phyloP scores from a whole-genome alignment of 2,113 vertebrate species.

The Astatotilapia flaviijosephi region DNA sequence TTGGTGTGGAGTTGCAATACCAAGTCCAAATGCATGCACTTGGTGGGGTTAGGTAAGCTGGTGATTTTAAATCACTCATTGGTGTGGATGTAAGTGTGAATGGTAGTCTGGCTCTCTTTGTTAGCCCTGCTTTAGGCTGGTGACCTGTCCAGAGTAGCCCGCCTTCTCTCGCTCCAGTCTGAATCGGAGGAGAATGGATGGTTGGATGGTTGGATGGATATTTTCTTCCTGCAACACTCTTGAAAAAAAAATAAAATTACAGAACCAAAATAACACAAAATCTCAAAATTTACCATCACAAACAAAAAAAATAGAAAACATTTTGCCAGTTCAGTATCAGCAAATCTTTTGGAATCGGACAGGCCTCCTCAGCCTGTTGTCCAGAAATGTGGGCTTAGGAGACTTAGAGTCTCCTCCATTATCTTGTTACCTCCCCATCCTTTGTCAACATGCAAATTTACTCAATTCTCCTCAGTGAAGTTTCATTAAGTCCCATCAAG shows the following conservation, averaged over 20 bases:
- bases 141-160: neutral
- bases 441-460: constrained; percentile 50
- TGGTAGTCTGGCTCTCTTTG: neutral
- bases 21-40: neutral
- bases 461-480: constrained; percentile 20
- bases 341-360: neutral
- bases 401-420: neutral
- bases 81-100: neutral
- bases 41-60: neutral
- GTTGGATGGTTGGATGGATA: neutral
- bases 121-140: neutral
- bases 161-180: neutral
- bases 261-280: neutral
- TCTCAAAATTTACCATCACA: neutral
- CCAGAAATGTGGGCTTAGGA: neutral
- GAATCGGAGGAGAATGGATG: neutral
- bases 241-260: neutral
- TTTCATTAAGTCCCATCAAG: constrained; percentile 31
- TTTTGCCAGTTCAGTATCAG: neutral
- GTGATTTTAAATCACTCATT: neutral
- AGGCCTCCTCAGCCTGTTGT: neutral
- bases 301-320: neutral
- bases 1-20: neutral
- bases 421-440: constrained; percentile 1
- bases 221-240: neutral